Percentiles rank a stretch among this genome's conserved stretches.
Evolutionary conservation across 1,140 invertebrate species (phyloP).

Genomic region (Hyles vespertilio): DNA sequence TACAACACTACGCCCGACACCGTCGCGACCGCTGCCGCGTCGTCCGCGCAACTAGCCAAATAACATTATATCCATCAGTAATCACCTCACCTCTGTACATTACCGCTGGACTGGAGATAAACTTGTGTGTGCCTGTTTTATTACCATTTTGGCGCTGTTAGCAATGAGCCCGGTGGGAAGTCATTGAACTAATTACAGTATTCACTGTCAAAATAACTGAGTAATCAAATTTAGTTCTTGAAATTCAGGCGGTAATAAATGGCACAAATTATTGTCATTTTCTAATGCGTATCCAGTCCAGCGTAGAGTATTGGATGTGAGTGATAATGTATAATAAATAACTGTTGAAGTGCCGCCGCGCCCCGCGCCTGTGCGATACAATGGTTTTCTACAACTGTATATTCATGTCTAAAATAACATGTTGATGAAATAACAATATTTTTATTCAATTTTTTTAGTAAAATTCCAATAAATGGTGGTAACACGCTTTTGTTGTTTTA

Average conservation of each 20-base stretch:
- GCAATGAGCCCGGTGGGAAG: no score
- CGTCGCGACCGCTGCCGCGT: slow-evolving; percentile 2
- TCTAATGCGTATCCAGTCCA: no score
- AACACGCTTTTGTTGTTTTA: slow-evolving; percentile 54
- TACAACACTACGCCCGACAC: slow-evolving; percentile 1
- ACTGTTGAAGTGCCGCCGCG: slow-evolving; percentile 14
- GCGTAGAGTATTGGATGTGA: background rate
- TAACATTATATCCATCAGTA: no score
- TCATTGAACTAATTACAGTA: no score
- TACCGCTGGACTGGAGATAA: no score
- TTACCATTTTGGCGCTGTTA: no score
- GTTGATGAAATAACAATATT: slow-evolving; percentile 72
- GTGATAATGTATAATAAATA: slow-evolving; percentile 33
- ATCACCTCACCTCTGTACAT: no score
- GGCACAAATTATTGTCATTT: no score
- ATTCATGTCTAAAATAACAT: slow-evolving; percentile 70
- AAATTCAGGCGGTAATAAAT: no score
- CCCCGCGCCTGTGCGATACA: slow-evolving; percentile 18
- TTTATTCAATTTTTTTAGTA: slow-evolving; percentile 75
- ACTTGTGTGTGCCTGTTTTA: no score
- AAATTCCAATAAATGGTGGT: slow-evolving; percentile 72
- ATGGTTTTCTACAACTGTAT: slow-evolving; percentile 65
- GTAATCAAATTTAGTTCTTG: no score
- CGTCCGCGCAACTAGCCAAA: background rate
- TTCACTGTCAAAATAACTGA: no score